Evolutionary conservation across 2,888 invertebrate genomes (phyloP).

Genomic region (Rhagonycha lutea): DNA sequence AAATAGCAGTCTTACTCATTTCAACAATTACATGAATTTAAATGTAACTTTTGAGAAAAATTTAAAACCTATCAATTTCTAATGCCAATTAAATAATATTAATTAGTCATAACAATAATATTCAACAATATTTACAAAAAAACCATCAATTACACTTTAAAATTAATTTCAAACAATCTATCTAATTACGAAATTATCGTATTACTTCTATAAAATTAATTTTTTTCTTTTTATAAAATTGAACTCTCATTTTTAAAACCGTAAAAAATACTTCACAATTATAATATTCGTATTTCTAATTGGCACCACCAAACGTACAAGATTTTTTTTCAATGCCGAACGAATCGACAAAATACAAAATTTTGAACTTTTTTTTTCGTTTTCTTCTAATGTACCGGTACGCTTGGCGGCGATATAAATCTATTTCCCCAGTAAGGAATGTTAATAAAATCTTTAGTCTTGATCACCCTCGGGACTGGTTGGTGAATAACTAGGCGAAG

Average conservation of each 20-base stretch:
- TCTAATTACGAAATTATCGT: neutral
- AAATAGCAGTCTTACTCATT: neutral
- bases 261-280: neutral
- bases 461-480: slow-evolving; percentile 66
- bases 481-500: slow-evolving; percentile 72
- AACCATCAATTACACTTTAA: neutral
- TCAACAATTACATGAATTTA: neutral
- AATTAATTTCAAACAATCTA: neutral
- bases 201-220: neutral
- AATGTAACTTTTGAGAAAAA: neutral
- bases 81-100: neutral
- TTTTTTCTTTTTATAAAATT: neutral
- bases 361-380: neutral
- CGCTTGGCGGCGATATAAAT: neutral
- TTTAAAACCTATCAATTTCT: neutral
- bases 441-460: slow-evolving; percentile 31
- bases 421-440: neutral
- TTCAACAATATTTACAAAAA: neutral
- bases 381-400: neutral
- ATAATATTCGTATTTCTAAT: neutral
- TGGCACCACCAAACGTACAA: neutral
- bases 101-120: neutral
- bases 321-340: neutral
- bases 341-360: neutral
- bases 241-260: neutral